Evolutionary conservation across 2,888 invertebrate genomes (phyloP), one percentile per base, ranked within the genome.

Genomic region (Agrotis clavis): DNA sequence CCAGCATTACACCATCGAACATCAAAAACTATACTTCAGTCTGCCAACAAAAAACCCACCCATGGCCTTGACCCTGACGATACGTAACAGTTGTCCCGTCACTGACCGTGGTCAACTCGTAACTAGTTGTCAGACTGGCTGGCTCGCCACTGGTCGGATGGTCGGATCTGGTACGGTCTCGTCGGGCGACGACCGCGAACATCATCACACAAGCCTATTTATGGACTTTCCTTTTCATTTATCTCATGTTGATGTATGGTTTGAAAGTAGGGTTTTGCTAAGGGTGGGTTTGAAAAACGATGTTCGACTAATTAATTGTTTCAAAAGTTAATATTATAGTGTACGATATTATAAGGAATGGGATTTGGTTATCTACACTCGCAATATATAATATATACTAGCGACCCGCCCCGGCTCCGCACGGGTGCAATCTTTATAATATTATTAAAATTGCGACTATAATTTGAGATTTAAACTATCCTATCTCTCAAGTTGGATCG

Each of bases 51-150:
- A 54, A 66, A 19, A 1, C 9, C 59, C 25, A 45, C 61, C 69
- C 59, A 61, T 80, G 72, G 72, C 79, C 83, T 79, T 82, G 74
- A 81, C 82, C 79, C 71, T 65, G 61, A n/a, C n/a, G 63, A 66
- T 67, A 67, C 79, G 82, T 87, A 85, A 89, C 82, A 69, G 47
- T 67, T 60, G 83, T 83, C 70, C 71, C 68, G 83, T 83, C 74
- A 86, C 91, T 89, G 91, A 91, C 91, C 91, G 80, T 82, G 81
- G 89, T 83, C 90, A 91, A 86, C 79, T 65, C 67, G 71, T 73
- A 88, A 92, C 92, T 90, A 90, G 93, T 93, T 87, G 57, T 67
- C 72, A 73, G 86, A 88, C 86, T 18, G 47, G 45, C 35, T 70
- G 87, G 86, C 57, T 57, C 85, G 9, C 7, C 35, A 7, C 35